Evolutionary conservation across 2,797 vertebrate genomes (phyloP).

Genomic region (Delichon dasypus): DNA sequence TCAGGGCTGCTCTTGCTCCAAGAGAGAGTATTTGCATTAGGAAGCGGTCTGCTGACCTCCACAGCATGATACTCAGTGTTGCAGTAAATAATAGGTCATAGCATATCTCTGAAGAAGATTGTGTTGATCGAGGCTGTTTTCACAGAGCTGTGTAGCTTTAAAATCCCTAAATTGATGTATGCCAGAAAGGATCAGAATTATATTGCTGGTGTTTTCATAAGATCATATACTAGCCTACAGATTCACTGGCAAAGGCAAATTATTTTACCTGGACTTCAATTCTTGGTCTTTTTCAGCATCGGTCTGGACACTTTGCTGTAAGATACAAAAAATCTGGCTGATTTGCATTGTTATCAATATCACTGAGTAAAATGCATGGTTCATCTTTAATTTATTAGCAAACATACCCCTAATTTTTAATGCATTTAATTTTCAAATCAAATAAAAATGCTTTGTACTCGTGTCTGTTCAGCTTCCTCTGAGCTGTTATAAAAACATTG

Average conservation of each 20-base stretch:
- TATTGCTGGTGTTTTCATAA: neutral
- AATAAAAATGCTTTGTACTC: neutral
- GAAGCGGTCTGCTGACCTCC: too few species aligned
- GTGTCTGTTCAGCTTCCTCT: neutral
- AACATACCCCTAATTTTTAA: neutral
- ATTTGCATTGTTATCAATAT: neutral
- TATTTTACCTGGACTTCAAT: neutral
- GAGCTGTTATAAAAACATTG: neutral
- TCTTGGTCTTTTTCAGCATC: neutral
- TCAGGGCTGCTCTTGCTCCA: too few species aligned
- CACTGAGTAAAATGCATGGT: neutral
- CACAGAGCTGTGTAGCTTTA: neutral
- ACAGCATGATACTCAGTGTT: neutral
- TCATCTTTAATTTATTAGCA: neutral
- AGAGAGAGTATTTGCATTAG: too few species aligned
- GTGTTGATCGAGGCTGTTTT: neutral
- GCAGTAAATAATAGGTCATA: neutral
- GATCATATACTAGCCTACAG: neutral
- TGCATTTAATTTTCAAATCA: neutral
- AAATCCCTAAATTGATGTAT: neutral
- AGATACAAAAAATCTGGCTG: neutral
- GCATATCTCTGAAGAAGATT: accelerated
- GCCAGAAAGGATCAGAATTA: neutral
- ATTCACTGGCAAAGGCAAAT: neutral
- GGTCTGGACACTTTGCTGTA: neutral